phyloP scores from a whole-genome alignment of 2,888 invertebrate genomes.

The Neoitamus cyanurus region DNA sequence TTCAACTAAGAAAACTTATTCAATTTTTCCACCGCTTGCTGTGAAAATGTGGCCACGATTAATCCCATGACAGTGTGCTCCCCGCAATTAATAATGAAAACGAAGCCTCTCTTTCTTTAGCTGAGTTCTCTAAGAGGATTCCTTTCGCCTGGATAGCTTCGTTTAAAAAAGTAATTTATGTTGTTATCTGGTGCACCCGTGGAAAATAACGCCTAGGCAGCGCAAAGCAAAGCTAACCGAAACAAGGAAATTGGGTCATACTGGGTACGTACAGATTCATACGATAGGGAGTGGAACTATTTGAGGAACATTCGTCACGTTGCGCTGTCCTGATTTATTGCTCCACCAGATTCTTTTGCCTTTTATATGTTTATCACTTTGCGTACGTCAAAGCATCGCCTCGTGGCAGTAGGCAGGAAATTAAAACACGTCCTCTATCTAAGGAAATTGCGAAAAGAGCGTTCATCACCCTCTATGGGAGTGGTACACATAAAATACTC shows the following conservation, averaged over 20 bases:
- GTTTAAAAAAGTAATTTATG: not conserved
- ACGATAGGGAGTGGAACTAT: not conserved
- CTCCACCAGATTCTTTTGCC: not conserved
- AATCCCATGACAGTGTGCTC: not conserved
- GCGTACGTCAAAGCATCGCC: not conserved
- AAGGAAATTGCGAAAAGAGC: not conserved
- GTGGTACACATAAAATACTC: not conserved
- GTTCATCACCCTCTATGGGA: not conserved
- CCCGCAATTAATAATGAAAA: not conserved
- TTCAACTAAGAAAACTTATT: not conserved
- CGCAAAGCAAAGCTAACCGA: not conserved
- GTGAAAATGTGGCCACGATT: not conserved
- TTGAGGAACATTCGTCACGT: not conserved
- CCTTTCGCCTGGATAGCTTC: not conserved
- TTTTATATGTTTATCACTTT: not conserved
- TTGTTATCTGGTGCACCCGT: not conserved
- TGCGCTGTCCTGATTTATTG: not conserved
- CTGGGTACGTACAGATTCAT: not conserved
- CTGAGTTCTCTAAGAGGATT: not conserved
- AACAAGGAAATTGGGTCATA: not conserved
- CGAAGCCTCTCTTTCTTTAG: no score
- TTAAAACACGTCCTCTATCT: not conserved
- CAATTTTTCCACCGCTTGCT: not conserved
- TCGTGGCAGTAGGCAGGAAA: not conserved
- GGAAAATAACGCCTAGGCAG: not conserved